Evolutionary conservation across 2,113 vertebrate genomes (phyloP).

Genomic region (Larimichthys crocea): DNA sequence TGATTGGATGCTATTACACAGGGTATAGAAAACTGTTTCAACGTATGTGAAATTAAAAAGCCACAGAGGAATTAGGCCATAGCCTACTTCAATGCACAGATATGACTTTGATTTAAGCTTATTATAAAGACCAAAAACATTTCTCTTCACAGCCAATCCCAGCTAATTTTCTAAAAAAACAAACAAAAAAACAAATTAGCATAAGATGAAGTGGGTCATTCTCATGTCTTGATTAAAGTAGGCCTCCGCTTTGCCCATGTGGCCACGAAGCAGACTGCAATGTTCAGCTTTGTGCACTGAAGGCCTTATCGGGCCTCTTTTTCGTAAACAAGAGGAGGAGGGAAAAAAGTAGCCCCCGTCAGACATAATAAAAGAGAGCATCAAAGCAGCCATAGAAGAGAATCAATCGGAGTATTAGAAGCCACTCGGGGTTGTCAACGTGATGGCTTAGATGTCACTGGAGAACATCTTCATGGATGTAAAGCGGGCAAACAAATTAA

Average conservation of each 20-base stretch:
- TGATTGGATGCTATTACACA: conserved; percentile 33
- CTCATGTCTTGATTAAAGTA: conserved; percentile 72
- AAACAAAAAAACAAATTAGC: conserved; percentile 48
- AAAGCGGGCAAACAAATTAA: conserved; percentile 80
- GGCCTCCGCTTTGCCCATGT: conserved; percentile 70
- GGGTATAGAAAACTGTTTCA: conserved; percentile 31
- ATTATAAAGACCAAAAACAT: conserved; percentile 43
- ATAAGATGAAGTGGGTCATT: conserved; percentile 72
- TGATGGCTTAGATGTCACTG: conserved; percentile 79
- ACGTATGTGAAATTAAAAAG: conserved; percentile 11
- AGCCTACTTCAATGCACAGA: conserved; percentile 47
- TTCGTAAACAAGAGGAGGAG: conserved; percentile 70
- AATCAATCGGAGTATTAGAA: conserved; percentile 74
- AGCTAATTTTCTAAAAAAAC: conserved; percentile 26
- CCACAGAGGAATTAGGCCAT: conserved; percentile 41
- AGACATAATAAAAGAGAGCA: conserved; percentile 67
- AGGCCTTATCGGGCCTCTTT: conserved; percentile 52
- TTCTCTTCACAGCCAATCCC: conserved; percentile 47
- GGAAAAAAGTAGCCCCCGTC: conserved; percentile 50
- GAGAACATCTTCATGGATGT: conserved; percentile 74
- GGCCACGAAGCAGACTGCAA: conserved; percentile 68
- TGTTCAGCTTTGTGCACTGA: conserved; percentile 40
- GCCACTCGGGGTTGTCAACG: conserved; percentile 76
- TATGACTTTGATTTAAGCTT: conserved; percentile 54
- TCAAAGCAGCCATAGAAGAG: conserved; percentile 67